Percentiles rank a stretch among this genome's conserved stretches.
Evolutionary conservation across 2,888 invertebrate species (phyloP).

Genomic region (Latrodectus hesperus): DNA sequence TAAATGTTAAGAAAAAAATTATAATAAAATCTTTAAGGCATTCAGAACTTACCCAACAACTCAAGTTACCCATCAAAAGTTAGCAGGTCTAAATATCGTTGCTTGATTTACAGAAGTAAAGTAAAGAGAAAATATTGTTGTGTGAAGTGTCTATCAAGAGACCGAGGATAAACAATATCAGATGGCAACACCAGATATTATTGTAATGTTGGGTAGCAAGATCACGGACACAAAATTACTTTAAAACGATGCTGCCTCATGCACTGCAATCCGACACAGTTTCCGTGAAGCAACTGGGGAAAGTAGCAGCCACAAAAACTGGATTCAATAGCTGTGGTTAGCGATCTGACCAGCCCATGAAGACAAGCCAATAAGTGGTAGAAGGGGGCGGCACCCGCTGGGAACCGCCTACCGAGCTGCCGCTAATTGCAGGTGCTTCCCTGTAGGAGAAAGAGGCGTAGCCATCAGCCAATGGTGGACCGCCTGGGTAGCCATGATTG

Average conservation of each 20-base stretch:
- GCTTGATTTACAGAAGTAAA: no score
- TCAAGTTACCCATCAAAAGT: no score
- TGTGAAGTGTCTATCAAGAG: no score
- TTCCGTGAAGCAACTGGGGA: slow-evolving; percentile 36
- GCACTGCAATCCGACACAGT: slow-evolving; percentile 54
- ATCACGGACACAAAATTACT: slow-evolving; percentile 30
- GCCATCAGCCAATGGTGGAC: slow-evolving; percentile 66
- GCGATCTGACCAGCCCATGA: slow-evolving; percentile 43
- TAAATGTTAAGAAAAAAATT: no score
- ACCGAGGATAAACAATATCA: no score
- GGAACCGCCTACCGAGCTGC: slow-evolving; percentile 59
- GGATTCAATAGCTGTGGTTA: slow-evolving; percentile 63
- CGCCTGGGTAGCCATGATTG: slow-evolving; percentile 66
- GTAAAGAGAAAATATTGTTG: no score
- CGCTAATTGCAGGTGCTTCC: slow-evolving; percentile 62
- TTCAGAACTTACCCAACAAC: no score
- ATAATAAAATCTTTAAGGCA: no score
- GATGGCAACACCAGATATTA: no score
- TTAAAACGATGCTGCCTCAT: slow-evolving; percentile 36
- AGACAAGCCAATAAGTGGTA: slow-evolving; percentile 65
- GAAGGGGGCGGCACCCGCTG: slow-evolving; percentile 54
- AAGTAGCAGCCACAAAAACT: slow-evolving; percentile 30
- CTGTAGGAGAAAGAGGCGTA: slow-evolving; percentile 49
- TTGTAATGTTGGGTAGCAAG: no score
- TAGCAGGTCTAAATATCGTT: no score